Evolutionary conservation across 2,113 vertebrate species (phyloP), one percentile per base, ranked within the genome.

Genomic region (Thalassarche chlororhynchos): DNA sequence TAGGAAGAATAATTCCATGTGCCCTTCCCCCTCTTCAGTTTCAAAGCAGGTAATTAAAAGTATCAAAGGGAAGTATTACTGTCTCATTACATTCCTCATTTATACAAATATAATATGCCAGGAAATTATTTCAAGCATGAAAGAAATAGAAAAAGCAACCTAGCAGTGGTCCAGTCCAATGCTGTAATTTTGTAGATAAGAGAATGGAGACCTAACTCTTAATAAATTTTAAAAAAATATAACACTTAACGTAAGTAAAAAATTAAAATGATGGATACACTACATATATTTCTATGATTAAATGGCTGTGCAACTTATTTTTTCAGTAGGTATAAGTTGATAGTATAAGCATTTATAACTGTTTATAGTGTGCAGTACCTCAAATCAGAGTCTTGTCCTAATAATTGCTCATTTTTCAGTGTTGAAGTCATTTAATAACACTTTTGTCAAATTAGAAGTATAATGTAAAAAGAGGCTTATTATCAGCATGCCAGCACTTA

Each of bases 21-120:
- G 34, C 21, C 17, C 36, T 82, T 60, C 52, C 32, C 36, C 17
- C 9, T 2, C 23, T 82, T 77, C 60, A 52, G 19, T 92, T 96
- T 84, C 81, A 89, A 79, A 90, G 42, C 54, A 84, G 72, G 90
- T 98, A 97, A 98, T 98, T 97, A 97, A 96, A 97, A 94, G 74
- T 96, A 96, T 98, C 95, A 97, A 98, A 97, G 69, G 89, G 46
- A 96, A 98, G 49, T 77, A 97, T 95, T 85, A 54, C 55, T 96
- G 76, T 95, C 91, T 98, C 94, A 97, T 98, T 98, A 94, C 90
- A 76, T 65, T 94, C 79, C 68, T 97, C 86, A 88, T 98, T 98
- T 98, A 94, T 97, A 94, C 49, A 54, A 98, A 94, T 93, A 91
- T 97, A 98, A 97, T 97, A 94, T 83, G 46, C 32, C 87, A 97